Conservation (phyloP, 2,113 vertebrate species). For the Oenanthe melanoleuca region DNA sequence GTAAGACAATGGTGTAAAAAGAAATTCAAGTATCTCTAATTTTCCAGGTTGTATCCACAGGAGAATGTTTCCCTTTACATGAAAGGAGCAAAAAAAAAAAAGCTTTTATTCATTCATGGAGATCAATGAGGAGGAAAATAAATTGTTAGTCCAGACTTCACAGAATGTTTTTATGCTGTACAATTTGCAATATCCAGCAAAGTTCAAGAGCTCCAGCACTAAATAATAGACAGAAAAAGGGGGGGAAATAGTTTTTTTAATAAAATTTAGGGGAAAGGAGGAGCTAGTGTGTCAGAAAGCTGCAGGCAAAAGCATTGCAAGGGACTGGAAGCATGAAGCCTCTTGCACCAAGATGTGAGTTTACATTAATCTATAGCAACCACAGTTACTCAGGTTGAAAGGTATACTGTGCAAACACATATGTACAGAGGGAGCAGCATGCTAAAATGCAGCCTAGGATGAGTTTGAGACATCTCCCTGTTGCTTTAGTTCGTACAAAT, state of each 20-base stretch:
- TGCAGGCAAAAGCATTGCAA: not conserved
- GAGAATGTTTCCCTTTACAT: not conserved
- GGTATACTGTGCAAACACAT: not conserved
- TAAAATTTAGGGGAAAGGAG: not conserved
- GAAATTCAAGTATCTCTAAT: not conserved
- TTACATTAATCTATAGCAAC: not conserved
- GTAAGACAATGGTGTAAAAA: not conserved
- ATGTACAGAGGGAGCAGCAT: not conserved
- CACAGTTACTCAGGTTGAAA: not conserved
- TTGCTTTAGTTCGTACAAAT: not conserved
- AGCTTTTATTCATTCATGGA: constrained; percentile 20
- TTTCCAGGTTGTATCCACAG: not conserved
- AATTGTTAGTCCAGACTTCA: constrained; percentile 59
- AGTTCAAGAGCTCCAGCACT: not conserved
- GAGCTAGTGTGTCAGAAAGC: not conserved
- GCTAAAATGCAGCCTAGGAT: not conserved
- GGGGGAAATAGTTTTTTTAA: not conserved
- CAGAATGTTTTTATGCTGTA: constrained; percentile 47
- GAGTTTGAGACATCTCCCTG: not conserved
- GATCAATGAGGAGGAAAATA: constrained; percentile 23
- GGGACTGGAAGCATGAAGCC: not conserved
- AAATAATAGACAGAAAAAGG: constrained; percentile 42
- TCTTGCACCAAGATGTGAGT: not conserved
- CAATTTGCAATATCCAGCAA: constrained; percentile 38
- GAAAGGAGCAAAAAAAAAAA: constrained; percentile 5